A percentile compares a stretch with the other conserved stretches of the same genome.
Evolutionary conservation across 2,797 vertebrate species (phyloP).

Genomic region (Huso huso): DNA sequence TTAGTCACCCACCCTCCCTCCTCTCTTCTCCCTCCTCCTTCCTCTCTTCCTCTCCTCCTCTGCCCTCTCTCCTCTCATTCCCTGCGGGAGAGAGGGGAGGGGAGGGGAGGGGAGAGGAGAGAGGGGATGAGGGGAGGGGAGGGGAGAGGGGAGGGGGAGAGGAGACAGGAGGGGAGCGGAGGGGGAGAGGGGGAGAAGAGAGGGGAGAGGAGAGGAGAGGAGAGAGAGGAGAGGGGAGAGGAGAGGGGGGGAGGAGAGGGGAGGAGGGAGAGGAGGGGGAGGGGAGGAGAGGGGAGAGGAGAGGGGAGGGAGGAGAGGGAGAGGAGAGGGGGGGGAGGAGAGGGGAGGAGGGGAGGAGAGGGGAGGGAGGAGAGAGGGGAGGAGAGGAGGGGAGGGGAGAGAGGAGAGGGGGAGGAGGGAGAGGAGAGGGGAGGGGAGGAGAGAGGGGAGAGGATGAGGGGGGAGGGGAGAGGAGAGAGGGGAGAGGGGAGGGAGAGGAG

Average conservation of each 20-base stretch:
- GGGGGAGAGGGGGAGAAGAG: no score
- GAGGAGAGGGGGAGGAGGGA: constrained; percentile 17
- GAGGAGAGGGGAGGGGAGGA: constrained; percentile 15
- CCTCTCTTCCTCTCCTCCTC: constrained; percentile 32
- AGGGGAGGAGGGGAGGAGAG: constrained; percentile 17
- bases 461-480: no score
- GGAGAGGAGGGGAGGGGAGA: constrained; percentile 12
- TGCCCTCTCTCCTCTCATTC: constrained; percentile 40
- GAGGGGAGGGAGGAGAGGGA: neutral
- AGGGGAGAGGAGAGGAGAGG: neutral
- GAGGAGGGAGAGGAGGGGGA: no score
- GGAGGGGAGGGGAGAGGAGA: constrained; percentile 27
- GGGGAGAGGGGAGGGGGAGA: no score
- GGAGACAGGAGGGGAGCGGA: neutral
- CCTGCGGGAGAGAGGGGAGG: constrained; percentile 10
- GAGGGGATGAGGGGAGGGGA: constrained; percentile 42
- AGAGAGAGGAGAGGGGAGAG: neutral
- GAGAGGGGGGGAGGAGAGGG: neutral
- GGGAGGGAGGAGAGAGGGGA: neutral
- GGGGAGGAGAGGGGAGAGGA: no score
- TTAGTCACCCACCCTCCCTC: constrained; percentile 3
- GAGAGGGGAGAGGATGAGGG: constrained; percentile 47
- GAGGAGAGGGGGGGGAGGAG: neutral
- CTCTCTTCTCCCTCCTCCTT: constrained; percentile 20
- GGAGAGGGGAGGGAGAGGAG: constrained; percentile 24